Conservation (phyloP, 2,113 vertebrate species). For the Potamarius usumacintae region DNA sequence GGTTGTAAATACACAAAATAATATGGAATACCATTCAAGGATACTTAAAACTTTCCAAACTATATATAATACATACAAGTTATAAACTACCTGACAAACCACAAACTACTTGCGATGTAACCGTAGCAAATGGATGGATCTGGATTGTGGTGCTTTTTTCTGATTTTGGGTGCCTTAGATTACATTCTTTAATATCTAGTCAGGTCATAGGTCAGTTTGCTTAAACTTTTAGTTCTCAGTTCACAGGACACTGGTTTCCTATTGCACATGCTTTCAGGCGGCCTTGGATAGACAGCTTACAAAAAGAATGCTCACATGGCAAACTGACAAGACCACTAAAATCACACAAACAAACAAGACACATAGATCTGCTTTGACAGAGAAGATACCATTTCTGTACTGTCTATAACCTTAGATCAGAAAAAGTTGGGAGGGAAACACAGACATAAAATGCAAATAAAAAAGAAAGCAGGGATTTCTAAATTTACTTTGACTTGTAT, state of each 20-base stretch:
- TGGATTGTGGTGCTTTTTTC: neutral
- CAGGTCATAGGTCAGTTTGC: neutral
- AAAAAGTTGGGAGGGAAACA: no score
- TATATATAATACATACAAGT: neutral
- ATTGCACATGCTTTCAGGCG: neutral
- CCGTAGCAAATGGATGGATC: no score
- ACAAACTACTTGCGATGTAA: no score
- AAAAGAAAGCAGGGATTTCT: no score
- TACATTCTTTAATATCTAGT: neutral
- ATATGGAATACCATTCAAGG: neutral
- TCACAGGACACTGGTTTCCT: neutral
- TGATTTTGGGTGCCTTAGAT: neutral
- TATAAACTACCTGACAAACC: neutral
- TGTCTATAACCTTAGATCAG: no score
- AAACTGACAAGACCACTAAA: constrained; percentile 4
- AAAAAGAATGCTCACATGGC: constrained; percentile 3
- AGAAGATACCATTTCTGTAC: neutral
- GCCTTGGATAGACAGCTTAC: neutral
- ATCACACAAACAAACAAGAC: neutral
- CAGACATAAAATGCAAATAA: no score
- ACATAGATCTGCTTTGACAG: constrained; percentile 1
- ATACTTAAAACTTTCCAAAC: neutral
- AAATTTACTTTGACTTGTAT: no score
- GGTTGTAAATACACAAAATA: no score
- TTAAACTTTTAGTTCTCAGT: neutral